A percentile compares a stretch with the other conserved stretches of the same genome.
Conservation (phyloP, 2,888 invertebrate genomes). For the Parelbella ahira region DNA sequence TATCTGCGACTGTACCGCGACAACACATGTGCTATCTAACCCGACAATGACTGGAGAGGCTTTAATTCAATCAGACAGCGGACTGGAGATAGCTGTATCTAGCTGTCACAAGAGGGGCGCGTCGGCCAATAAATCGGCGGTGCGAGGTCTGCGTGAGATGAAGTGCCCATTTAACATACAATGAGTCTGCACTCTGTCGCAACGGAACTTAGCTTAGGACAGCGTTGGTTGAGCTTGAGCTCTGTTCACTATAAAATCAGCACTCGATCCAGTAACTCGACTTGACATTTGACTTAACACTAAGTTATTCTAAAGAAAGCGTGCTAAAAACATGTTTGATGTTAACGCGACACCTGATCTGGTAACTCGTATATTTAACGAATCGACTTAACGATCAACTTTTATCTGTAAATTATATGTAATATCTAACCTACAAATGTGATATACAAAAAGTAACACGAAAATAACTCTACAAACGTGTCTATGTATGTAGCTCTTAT, state of each 20-base stretch:
- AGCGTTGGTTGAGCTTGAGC: conserved; percentile 35
- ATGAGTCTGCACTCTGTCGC: conserved; percentile 68
- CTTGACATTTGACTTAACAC: no score
- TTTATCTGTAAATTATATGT: no score
- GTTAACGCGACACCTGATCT: no score
- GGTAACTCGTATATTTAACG: no score
- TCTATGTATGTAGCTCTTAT: no score
- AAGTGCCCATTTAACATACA: conserved; percentile 79
- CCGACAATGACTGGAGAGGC: conserved; percentile 30
- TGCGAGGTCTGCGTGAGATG: conserved; percentile 64
- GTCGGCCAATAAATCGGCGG: conserved; percentile 72
- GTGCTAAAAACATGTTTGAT: no score
- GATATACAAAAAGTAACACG: no score
- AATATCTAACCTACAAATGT: no score
- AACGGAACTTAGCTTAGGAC: conserved; percentile 54
- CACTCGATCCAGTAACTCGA: conserved; percentile 41
- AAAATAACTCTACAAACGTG: no score
- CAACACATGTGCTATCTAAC: conserved; percentile 25
- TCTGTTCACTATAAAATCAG: conserved; percentile 30
- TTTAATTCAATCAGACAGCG: conserved; percentile 36
- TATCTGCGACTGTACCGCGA: conserved; percentile 23
- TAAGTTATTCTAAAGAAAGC: no score
- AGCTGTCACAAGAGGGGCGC: conserved; percentile 64
- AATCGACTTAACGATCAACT: no score
- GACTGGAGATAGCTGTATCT: conserved; percentile 38